Evolutionary conservation across 2,888 invertebrate species (phyloP), one percentile per base, ranked within the genome.

Genomic region (Noctua janthe): DNA sequence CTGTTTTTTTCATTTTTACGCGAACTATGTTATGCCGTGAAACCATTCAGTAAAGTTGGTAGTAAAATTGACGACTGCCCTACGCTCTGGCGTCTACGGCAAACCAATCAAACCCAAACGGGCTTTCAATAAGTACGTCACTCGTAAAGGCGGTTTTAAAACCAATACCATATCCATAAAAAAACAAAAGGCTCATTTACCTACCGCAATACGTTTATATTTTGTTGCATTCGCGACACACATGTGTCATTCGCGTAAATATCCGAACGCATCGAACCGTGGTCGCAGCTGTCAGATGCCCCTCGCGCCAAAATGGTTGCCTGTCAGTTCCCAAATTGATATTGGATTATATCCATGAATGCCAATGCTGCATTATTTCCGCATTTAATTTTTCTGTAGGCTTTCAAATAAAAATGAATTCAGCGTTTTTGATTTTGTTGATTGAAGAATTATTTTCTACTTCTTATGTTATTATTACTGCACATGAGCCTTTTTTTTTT

Each of bases 261-360:
- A 83, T 74, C 70, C n/a, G 86, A 88, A 91, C 76, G 88, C 89
- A 91, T 88, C 87, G 88, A 81, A 87, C 83, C 86, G 86, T 76
- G 71, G 67, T 82, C 80, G 74, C 83, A 78, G 70, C 80, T 90
- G 90, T 87, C 90, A 87, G 69, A 74, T 70, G 80, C 76, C 75
- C 35, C 54, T 54, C 78, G 80, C 64, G 71, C 76, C 86, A 85
- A 86, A 82, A 89, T 88, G 87, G 84, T 74, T 17, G 72, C 80
- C 82, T 66, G 35, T 81, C 76, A 82, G 66, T 78, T 81, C 23
- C 71, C 84, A 78, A 81, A 80, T 74, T 80, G 85, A 78, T 80
- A 85, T 86, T 84, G 80, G 51, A 85, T 75, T 85, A 69, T 69
- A 78, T 54, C 59, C 78, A 78, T 81, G 82, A 56, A 29, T 74